Evolutionary conservation across 2,797 vertebrate genomes (phyloP), one percentile per base, ranked within the genome.

Genomic region (Scyliorhinus canicula): DNA sequence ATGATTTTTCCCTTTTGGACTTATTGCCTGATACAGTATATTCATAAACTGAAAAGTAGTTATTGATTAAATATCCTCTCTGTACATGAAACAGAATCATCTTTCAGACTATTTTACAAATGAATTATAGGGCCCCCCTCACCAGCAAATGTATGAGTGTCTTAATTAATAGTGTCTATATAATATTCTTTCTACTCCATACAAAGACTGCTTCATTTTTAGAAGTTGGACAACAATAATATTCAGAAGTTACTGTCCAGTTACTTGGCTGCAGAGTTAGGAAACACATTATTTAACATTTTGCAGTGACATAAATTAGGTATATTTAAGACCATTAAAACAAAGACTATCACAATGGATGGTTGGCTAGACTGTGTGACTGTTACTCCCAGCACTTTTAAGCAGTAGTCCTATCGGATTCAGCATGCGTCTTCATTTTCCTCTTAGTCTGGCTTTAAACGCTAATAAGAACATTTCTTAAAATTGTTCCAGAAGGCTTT

Each of bases 51-150:
- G 47, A 94, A 55, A 74, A 94, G 67, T 52, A 47, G 28, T 55
- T 94, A 74, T 94, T 94, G 93, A 94, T 94, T 94, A 74, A 93
- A 74, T 94, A 94, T 94, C 67, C 47, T 94, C 67, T 55, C 28
- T 74, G 93, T 50, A 94, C 67, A 74, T 94, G 44, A 94, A 74
- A 94, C 47, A 71, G 67, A 47, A 94, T 94, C 47, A 55, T 94
- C 28, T n/a, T 74, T 52, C 67, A 74, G 67, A 74, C 74, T 94
- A 67, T 94, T 93, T 65, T 67, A 50, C 65, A 93, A 71, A 93
- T 93, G 93, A 93, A 28, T 93, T 71, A 74, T 71, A 47, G 50
- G 67, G 55, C 16, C 67, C n/a, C 71, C 67, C 67, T 74, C 67
- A 35, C 67, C 19, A 71, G 47, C 67, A 74, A 93, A 93, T 31